A percentile compares a stretch with the other conserved stretches of the same genome.
These are phyloP conservation scores for Acromyrmex heyeri DNA, from an alignment of 1,140 invertebrate species.

Conservation along the genomic window DNA sequence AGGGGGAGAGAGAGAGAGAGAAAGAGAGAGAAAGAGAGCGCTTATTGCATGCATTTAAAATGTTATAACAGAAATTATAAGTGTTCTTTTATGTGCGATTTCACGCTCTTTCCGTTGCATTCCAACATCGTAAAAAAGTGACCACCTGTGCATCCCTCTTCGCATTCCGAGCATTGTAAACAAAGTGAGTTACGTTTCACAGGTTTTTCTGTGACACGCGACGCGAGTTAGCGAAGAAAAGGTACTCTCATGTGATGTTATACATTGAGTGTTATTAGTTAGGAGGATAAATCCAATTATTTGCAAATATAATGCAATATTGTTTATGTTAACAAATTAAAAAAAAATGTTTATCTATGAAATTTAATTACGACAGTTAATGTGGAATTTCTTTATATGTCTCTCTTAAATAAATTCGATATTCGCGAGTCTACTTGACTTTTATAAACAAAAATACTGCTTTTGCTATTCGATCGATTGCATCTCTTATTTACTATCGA, in stretches of 20 bases:
- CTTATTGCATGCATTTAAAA: neutral
- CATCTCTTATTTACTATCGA: neutral
- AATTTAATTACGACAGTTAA: no score
- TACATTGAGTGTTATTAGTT: no score
- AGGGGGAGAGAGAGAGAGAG: no score
- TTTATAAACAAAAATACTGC: neutral
- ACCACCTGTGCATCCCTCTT: constrained; percentile 37
- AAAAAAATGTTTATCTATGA: no score
- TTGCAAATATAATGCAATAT: no score
- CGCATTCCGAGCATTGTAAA: constrained; percentile 15
- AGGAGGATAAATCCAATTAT: no score
- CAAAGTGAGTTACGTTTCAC: constrained; percentile 29
- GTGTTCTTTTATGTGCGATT: neutral
- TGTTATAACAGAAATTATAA: constrained; percentile 14
- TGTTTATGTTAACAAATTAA: no score
- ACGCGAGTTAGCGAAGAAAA: constrained; percentile 6
- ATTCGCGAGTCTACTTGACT: neutral
- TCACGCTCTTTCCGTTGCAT: neutral
- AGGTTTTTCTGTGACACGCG: constrained; percentile 38
- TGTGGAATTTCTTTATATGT: no score
- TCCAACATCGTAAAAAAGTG: constrained; percentile 27
- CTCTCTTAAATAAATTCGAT: no score
- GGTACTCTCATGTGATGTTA: no score
- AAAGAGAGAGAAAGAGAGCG: no score
- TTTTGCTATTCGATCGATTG: neutral